A percentile compares a stretch with the other conserved stretches of the same genome.
phyloP scores from a whole-genome alignment of 2,888 invertebrate genomes.

The Steinernema scapterisci region DNA sequence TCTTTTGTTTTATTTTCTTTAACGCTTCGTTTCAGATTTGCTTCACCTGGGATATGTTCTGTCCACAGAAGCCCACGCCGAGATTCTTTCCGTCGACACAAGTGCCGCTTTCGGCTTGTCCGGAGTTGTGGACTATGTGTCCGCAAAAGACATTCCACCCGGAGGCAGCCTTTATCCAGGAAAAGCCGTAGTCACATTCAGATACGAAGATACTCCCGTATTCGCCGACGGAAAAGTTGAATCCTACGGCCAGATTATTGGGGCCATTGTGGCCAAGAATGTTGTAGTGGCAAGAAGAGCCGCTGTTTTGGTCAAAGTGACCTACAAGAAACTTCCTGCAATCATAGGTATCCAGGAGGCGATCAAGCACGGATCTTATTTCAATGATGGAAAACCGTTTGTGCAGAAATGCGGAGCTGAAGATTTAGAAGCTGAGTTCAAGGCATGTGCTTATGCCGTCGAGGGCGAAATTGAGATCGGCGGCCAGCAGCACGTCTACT shows the following conservation, averaged over 20 bases:
- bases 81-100: slow-evolving; percentile 78
- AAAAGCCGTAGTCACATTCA: slow-evolving; percentile 1
- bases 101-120: slow-evolving; percentile 77
- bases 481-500: slow-evolving; percentile 68
- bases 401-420: slow-evolving; percentile 41
- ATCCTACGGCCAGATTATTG: slow-evolving; percentile 68
- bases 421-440: slow-evolving; percentile 39
- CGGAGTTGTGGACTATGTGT: slow-evolving; percentile 81
- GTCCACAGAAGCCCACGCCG: slow-evolving; percentile 83
- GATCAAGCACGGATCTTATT: slow-evolving; percentile 42
- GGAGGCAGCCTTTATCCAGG: slow-evolving; percentile 36
- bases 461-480: slow-evolving; percentile 53
- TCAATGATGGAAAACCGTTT: slow-evolving; percentile 38
- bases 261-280: slow-evolving; percentile 72
- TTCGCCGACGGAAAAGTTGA: slow-evolving; percentile 80
- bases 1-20: too few species aligned
- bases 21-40: slow-evolving; percentile 47
- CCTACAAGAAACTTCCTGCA: slow-evolving; percentile 83
- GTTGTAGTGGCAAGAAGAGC: slow-evolving; percentile 82
- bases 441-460: slow-evolving; percentile 32
- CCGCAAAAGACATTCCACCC: slow-evolving; percentile 72
- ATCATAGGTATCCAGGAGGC: slow-evolving; percentile 69
- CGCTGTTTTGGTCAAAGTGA: slow-evolving; percentile 79
- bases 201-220: slow-evolving; percentile 81
- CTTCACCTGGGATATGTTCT: slow-evolving; percentile 78